Evolutionary conservation across 2,113 vertebrate species (phyloP), one percentile per base, ranked within the genome.

Genomic region (Erythrocercus mccallii): DNA sequence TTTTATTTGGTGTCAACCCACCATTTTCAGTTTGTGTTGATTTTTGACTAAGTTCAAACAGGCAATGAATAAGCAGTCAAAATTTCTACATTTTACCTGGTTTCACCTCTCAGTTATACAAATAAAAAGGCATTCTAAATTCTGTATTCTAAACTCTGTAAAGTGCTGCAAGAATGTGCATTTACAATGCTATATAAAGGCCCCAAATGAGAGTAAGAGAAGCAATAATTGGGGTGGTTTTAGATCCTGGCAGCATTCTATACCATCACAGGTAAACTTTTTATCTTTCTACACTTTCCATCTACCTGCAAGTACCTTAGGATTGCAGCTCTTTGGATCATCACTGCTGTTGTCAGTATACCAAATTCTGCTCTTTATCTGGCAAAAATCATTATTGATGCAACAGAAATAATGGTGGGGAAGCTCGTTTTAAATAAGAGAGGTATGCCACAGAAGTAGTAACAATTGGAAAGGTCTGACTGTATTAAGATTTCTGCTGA

Each of bases 1-100:
- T 93, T 91, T 92, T 86, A 80, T 88, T 93, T 95, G 87, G 84
- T 91, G 66, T 92, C 79, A 91, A 47, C 90, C 77, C 79, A 94
- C 73, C 21, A 76, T 33, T 65, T 80, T 78, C 54, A 79, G 66
- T 83, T 85, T 88, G 44, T 66, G 79, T 42, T 90, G 54, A 86
- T 37, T 94, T 93, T 81, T 76, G 8, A 92, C 0, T 57, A 86
- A 37, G 17, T 82, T 74, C 54, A 77, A 91, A 80, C 11, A 88
- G 60, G 61, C 42, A 94, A 91, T 23, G 77, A 93, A 79, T 50
- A 92, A 51, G 51, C 45, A 83, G 47, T 40, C 73, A 78, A 76
- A 92, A 88, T 65, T 71, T 94, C 83, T 58, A 81, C 73, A n/a
- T 83, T 95, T 81, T 78, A 91, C 68, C 62, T 76, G 15, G 40